phyloP scores from a whole-genome alignment of 2,113 vertebrate species.

The Ginglymostoma cirratum region DNA sequence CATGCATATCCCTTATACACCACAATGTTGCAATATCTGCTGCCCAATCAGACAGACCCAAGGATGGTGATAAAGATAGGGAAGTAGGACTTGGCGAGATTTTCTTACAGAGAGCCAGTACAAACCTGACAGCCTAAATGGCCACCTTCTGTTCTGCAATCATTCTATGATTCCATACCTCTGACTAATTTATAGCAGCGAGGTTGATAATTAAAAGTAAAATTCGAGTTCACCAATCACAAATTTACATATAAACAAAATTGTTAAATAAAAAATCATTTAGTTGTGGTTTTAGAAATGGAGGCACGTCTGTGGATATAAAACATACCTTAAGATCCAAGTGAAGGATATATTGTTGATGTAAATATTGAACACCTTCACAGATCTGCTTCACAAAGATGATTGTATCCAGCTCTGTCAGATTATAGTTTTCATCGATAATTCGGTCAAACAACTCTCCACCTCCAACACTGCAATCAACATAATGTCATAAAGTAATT shows the following conservation, averaged over 20 bases:
- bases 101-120: too few relatives aligned
- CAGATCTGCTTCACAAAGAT: constrained; percentile 84
- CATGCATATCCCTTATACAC: too few relatives aligned
- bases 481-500: background rate
- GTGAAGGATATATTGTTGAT: constrained; percentile 83
- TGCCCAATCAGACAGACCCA: too few relatives aligned
- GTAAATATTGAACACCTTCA: constrained; percentile 76
- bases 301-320: background rate
- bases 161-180: too few relatives aligned
- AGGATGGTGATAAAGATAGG: too few relatives aligned
- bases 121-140: too few relatives aligned
- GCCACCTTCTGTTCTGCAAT: too few relatives aligned
- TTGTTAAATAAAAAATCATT: background rate
- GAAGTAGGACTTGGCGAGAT: too few relatives aligned
- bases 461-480: constrained; percentile 71
- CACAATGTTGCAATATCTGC: too few relatives aligned
- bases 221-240: background rate
- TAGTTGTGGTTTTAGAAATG: background rate
- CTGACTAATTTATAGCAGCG: background rate
- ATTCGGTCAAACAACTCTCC: constrained; percentile 93
- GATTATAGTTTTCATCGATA: constrained; percentile 76
- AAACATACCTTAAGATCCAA: constrained; percentile 81
- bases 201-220: background rate
- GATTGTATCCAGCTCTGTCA: constrained; percentile 77
- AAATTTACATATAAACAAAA: background rate